Conservation (phyloP, 2,888 invertebrate species). For the Drosophila crucigera region DNA sequence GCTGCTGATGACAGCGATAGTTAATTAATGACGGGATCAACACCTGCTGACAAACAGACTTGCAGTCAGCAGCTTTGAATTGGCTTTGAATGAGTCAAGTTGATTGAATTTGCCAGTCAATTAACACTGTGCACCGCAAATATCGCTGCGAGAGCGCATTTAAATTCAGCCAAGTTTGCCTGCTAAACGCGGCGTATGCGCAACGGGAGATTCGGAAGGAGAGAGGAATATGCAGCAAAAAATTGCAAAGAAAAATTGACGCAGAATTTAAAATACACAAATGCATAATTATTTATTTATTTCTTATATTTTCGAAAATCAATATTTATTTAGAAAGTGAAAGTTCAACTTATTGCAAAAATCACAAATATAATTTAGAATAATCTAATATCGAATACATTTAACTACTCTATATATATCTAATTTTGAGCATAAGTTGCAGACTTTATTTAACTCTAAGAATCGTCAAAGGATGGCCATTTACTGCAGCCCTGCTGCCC, state of each 20-base stretch:
- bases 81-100: conserved; percentile 50
- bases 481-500: conserved; percentile 23
- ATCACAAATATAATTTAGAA: not conserved
- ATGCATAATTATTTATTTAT: not conserved
- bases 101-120: conserved; percentile 70
- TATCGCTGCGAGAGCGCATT: conserved; percentile 55
- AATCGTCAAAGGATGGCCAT: too few species aligned
- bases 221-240: not conserved
- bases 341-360: not conserved
- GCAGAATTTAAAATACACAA: not conserved
- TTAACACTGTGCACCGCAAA: conserved; percentile 60
- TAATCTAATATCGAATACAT: too few species aligned
- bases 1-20: conserved; percentile 70
- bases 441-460: not conserved
- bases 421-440: not conserved
- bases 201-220: conserved; percentile 7
- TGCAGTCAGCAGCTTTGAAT: conserved; percentile 73
- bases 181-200: conserved; percentile 41
- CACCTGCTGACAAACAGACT: conserved; percentile 62
- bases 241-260: not conserved
- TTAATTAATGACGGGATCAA: conserved; percentile 67
- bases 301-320: not conserved
- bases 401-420: too few species aligned
- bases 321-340: not conserved
- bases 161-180: conserved; percentile 48